Evolutionary conservation across 2,113 vertebrate species (phyloP).

Genomic region (Oncorhynchus keta): DNA sequence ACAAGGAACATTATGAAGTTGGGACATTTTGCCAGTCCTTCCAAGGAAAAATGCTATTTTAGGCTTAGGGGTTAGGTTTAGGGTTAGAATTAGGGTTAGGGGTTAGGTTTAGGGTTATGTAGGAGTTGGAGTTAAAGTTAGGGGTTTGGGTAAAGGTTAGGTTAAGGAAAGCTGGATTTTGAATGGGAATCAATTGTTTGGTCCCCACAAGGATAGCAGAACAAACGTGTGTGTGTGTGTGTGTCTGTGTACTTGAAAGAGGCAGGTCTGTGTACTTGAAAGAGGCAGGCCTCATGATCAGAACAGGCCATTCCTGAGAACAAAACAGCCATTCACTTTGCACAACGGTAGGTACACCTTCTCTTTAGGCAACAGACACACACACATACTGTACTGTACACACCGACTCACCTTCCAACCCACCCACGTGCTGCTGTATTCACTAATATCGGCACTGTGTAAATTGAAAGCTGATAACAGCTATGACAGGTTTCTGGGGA

Average conservation of each 20-base stretch:
- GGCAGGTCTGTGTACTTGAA: not conserved
- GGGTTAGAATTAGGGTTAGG: no score
- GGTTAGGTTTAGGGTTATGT: no score
- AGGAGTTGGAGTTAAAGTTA: no score
- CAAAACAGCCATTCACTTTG: slow-evolving; percentile 33
- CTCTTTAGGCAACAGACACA: slow-evolving; percentile 28
- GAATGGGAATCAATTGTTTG: no score
- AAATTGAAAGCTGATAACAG: slow-evolving; percentile 1
- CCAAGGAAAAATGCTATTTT: no score
- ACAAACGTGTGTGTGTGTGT: not conserved
- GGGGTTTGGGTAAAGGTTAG: no score
- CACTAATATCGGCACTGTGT: not conserved
- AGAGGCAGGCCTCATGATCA: slow-evolving; percentile 6
- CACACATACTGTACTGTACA: not conserved
- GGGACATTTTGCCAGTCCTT: no score
- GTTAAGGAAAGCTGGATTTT: no score
- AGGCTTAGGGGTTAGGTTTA: no score
- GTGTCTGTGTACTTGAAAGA: not conserved
- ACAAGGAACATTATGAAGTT: no score
- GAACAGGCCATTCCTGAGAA: slow-evolving; percentile 26
- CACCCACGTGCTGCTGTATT: not conserved
- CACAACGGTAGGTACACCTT: slow-evolving; percentile 9
- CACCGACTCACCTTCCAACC: not conserved
- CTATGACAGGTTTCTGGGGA: slow-evolving; percentile 2
- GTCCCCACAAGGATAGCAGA: no score